These are phyloP conservation scores for Colinus virginianus DNA, from an alignment of 2,113 vertebrate species.

Conservation along the genomic window DNA sequence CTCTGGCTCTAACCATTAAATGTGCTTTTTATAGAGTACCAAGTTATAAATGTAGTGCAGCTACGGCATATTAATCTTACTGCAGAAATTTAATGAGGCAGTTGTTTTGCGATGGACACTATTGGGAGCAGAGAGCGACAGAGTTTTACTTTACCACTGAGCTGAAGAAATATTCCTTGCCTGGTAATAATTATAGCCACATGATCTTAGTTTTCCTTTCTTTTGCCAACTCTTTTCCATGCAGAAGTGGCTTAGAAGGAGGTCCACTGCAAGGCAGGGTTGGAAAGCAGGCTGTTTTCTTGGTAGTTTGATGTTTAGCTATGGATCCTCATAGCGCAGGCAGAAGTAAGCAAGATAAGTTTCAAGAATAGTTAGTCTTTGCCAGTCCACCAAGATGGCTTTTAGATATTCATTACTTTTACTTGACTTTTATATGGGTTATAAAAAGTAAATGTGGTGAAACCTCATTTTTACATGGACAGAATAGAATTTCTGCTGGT, in stretches of 20 bases:
- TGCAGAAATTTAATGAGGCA: conserved; percentile 96
- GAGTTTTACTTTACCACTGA: conserved; percentile 91
- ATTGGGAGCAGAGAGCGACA: conserved; percentile 88
- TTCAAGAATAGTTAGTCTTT: conserved; percentile 79
- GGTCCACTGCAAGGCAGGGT: conserved; percentile 78
- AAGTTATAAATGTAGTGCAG: conserved; percentile 89
- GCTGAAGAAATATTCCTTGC: conserved; percentile 86
- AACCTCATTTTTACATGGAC: conserved; percentile 83
- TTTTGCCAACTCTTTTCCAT: conserved; percentile 84
- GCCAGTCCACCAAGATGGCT: conserved; percentile 80
- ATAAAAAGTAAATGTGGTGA: conserved; percentile 86
- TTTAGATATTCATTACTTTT: conserved; percentile 84
- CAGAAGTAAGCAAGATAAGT: conserved; percentile 77
- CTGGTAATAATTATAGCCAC: conserved; percentile 97
- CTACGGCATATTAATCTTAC: conserved; percentile 88
- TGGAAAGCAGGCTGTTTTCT: conserved; percentile 80
- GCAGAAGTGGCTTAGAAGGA: conserved; percentile 84
- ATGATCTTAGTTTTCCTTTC: conserved; percentile 87
- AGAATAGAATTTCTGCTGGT: conserved; percentile 81
- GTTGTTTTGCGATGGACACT: conserved; percentile 91
- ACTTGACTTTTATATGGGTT: conserved; percentile 84
- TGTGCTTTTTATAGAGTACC: conserved; percentile 88
- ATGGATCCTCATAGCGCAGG: conserved; percentile 70
- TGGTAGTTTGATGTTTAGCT: conserved; percentile 79
- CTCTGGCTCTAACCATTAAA: conserved; percentile 84